Conservation (phyloP, 30 jellyfish, hydroid and myxozoan genomes). For the Haliclystus octoradiatus region DNA sequence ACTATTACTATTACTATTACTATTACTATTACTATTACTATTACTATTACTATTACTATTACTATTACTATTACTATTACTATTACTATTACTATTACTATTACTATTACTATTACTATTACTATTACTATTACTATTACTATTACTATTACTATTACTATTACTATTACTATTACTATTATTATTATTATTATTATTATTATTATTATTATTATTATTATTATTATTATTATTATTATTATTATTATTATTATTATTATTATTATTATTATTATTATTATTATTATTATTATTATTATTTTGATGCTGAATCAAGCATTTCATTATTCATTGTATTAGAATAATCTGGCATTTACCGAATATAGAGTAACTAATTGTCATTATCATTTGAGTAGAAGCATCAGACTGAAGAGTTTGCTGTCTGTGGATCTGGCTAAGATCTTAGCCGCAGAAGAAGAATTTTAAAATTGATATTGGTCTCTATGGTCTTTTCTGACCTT, state of each 20-base stretch:
- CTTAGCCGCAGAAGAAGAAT: too few species aligned
- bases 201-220: background rate
- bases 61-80: background rate
- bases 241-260: background rate
- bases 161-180: constrained; percentile 1
- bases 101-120: too few species aligned
- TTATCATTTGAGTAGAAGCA: too few species aligned
- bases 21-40: background rate
- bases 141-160: background rate
- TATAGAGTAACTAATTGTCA: too few species aligned
- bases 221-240: background rate
- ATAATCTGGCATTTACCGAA: too few species aligned
- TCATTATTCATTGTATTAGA: too few species aligned
- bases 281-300: background rate
- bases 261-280: background rate
- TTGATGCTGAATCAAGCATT: background rate
- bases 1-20: background rate
- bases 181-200: background rate
- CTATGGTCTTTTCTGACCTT: too few species aligned
- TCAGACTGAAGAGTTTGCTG: too few species aligned
- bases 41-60: background rate
- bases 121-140: background rate
- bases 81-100: background rate
- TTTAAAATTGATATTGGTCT: too few species aligned
- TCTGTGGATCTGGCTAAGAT: too few species aligned